phyloP scores from a whole-genome alignment of 2,888 invertebrate species.

The Trichopria drosophilae region DNA sequence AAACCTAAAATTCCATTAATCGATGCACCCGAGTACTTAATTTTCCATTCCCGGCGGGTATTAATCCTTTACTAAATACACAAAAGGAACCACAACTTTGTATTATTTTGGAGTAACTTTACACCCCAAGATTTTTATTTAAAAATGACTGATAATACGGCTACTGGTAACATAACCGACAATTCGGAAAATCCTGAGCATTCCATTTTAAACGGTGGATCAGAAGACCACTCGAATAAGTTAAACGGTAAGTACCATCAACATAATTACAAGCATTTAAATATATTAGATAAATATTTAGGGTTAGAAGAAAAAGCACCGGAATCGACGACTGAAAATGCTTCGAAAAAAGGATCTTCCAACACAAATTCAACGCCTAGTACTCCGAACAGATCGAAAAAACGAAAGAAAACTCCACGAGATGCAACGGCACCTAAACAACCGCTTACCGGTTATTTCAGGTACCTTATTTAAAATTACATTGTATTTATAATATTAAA shows the following conservation, averaged over 20 bases:
- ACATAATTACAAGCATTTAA: too few species aligned
- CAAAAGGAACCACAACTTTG: too few species aligned
- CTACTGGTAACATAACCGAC: too few species aligned
- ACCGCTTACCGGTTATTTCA: constrained; percentile 68
- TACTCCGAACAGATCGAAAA: constrained; percentile 64
- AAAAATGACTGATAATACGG: too few species aligned
- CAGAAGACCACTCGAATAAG: constrained; percentile 46
- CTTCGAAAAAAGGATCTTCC: constrained; percentile 37
- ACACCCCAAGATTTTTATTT: too few species aligned
- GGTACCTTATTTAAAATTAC: constrained; percentile 34
- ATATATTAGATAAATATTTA: constrained; percentile 2
- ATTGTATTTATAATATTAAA: neutral
- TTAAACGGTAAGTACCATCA: too few species aligned
- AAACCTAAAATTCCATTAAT: too few species aligned
- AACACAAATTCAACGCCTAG: constrained; percentile 36
- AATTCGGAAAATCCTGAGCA: too few species aligned
- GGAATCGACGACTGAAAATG: constrained; percentile 45
- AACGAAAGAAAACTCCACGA: constrained; percentile 70
- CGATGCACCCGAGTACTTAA: too few species aligned
- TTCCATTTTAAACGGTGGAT: constrained; percentile 46
- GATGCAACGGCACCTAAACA: constrained; percentile 75
- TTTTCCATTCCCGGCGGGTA: too few species aligned
- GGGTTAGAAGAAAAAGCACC: constrained; percentile 46
- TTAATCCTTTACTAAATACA: too few species aligned
- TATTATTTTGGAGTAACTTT: too few species aligned